phyloP scores from a whole-genome alignment of 1,140 invertebrate genomes.

The Fopius arisanus region DNA sequence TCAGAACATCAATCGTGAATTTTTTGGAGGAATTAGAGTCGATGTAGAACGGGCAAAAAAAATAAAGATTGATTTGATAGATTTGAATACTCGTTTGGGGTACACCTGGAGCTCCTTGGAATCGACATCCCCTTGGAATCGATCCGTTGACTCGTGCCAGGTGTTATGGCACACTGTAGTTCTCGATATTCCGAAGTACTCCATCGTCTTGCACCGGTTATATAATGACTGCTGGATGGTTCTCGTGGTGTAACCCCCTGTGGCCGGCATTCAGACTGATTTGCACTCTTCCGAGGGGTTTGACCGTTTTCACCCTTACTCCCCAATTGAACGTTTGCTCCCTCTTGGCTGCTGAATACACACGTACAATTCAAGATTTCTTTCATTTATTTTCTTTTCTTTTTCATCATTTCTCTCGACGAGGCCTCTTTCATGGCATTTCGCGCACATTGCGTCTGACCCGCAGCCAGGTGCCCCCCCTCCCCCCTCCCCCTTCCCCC shows the following conservation, averaged over 20 bases:
- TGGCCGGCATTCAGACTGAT: slow-evolving; percentile 2
- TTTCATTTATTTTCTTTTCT: slow-evolving; percentile 1
- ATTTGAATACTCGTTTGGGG: too few relatives aligned
- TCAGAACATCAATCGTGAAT: too few relatives aligned
- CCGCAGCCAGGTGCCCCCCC: slow-evolving; percentile 17
- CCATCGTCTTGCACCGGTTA: slow-evolving; percentile 3
- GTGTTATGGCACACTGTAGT: neutral
- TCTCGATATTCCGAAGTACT: neutral
- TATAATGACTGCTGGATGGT: slow-evolving; percentile 16
- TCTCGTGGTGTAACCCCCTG: slow-evolving; percentile 1
- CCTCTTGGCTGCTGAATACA: neutral
- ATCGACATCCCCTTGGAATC: neutral
- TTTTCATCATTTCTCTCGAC: neutral
- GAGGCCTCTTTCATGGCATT: neutral
- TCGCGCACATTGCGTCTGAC: neutral
- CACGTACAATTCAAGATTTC: neutral
- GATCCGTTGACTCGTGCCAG: slow-evolving; percentile 25
- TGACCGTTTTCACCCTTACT: slow-evolving; percentile 18
- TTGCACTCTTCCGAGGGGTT: slow-evolving; percentile 2
- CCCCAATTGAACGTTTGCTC: neutral
- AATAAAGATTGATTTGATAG: slow-evolving; percentile 2
- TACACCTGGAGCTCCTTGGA: slow-evolving; percentile 7
- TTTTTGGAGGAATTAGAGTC: too few relatives aligned
- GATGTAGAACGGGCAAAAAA: too few relatives aligned
- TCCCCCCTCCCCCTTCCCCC: neutral